Evolutionary conservation across 2,113 vertebrate genomes (phyloP).

Genomic region (Trochalopteron elliotii): DNA sequence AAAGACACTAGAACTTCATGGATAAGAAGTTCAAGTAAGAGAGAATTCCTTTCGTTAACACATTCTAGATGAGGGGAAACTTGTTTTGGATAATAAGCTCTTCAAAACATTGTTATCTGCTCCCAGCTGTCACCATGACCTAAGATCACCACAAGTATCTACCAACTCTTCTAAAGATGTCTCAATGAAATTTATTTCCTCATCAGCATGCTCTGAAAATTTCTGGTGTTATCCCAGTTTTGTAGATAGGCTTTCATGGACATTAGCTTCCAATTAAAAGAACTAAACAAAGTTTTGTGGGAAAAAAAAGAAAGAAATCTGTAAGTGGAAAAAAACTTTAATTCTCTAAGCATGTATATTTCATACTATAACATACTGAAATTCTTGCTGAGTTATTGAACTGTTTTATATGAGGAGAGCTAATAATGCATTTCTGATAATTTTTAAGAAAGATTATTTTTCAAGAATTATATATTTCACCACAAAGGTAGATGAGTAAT

Average conservation of each 20-base stretch:
- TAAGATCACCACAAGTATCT: background rate
- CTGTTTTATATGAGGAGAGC: background rate
- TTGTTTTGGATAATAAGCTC: background rate
- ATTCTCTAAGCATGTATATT: background rate
- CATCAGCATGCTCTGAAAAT: background rate
- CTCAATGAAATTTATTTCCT: background rate
- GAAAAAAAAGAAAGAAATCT: background rate
- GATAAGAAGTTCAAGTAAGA: background rate
- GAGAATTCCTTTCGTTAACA: background rate
- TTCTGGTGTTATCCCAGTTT: background rate
- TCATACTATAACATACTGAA: background rate
- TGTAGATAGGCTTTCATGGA: background rate
- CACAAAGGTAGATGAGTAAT: background rate
- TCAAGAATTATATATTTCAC: fast-evolving
- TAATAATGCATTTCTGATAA: background rate
- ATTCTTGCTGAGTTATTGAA: background rate
- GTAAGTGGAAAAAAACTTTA: background rate
- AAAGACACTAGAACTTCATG: background rate
- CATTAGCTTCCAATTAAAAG: background rate
- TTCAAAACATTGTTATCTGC: background rate
- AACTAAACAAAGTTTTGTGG: background rate
- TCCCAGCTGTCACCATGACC: background rate
- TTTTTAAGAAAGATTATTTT: background rate
- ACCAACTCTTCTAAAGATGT: background rate
- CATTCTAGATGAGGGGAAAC: background rate